Conservation (phyloP, 2,888 invertebrate species). For the Cerastis leucographa region DNA sequence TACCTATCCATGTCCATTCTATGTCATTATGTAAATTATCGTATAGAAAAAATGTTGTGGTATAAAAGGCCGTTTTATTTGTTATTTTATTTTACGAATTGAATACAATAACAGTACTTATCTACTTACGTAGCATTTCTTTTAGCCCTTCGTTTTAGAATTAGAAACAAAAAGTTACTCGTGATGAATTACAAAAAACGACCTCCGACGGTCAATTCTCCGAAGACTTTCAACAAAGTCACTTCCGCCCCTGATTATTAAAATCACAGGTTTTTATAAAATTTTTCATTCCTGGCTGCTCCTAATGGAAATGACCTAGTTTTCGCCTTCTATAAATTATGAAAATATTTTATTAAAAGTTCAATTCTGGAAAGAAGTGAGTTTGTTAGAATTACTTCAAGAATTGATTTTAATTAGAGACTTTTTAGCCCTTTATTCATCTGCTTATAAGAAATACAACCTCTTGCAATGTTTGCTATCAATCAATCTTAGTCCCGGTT, state of each 20-base stretch:
- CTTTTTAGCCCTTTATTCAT: conserved; percentile 1
- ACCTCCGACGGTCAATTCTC: conserved; percentile 44
- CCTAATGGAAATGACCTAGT: conserved; percentile 65
- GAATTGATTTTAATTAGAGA: conserved; percentile 41
- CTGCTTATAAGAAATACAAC: too few species aligned
- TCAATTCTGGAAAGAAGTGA: conserved; percentile 46
- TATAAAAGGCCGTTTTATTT: background rate
- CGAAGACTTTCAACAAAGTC: conserved; percentile 54
- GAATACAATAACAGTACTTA: background rate
- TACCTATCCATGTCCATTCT: background rate
- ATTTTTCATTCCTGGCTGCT: conserved; percentile 55
- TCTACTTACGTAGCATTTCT: background rate
- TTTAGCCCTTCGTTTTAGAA: conserved; percentile 12
- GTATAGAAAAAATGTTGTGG: background rate
- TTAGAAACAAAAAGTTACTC: conserved; percentile 28
- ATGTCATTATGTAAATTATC: background rate
- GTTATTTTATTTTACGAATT: background rate
- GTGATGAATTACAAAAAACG: conserved; percentile 55
- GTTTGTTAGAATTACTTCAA: conserved; percentile 33
- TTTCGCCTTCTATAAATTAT: conserved; percentile 57
- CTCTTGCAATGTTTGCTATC: too few species aligned
- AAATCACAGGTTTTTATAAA: conserved; percentile 62
- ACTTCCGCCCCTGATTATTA: conserved; percentile 56
- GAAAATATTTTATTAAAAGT: conserved; percentile 60
- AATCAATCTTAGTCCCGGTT: too few species aligned